Conservation (phyloP, 2,113 vertebrate species). For the Bagarius yarrelli region DNA sequence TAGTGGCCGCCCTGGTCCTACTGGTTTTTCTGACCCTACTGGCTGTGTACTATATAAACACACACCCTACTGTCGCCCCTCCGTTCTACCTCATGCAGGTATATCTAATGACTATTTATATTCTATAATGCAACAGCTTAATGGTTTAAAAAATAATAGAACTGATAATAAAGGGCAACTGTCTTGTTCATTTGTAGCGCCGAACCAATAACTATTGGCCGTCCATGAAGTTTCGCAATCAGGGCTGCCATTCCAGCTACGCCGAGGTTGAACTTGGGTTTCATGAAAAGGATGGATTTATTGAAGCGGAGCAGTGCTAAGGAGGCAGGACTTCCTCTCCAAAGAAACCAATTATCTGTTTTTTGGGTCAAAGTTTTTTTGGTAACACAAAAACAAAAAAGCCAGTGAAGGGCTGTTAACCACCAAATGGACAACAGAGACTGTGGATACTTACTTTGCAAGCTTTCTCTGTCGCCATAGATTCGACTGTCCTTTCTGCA, state of each 20-base stretch:
- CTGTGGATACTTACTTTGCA: conserved; percentile 32
- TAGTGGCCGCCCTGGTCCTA: conserved; percentile 79
- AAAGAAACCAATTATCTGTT: conserved; percentile 20
- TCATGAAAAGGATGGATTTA: conserved; percentile 90
- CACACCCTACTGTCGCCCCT: conserved; percentile 80
- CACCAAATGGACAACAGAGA: conserved; percentile 24
- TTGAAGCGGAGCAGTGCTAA: conserved; percentile 92
- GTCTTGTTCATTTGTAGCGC: conserved; percentile 67
- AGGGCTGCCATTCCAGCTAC: conserved; percentile 76
- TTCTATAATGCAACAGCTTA: neutral
- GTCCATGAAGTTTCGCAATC: conserved; percentile 90
- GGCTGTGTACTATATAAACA: conserved; percentile 85
- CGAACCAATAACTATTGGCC: conserved; percentile 87
- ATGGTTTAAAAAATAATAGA: neutral
- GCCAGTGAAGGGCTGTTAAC: conserved; percentile 8
- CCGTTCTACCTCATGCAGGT: conserved; percentile 93
- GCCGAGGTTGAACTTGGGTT: conserved; percentile 83
- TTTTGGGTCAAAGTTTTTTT: conserved; percentile 9
- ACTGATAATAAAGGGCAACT: neutral
- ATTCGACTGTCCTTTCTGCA: conserved; percentile 46
- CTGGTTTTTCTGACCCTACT: conserved; percentile 78
- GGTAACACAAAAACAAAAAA: conserved; percentile 17
- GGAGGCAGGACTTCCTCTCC: conserved; percentile 43
- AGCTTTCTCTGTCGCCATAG: conserved; percentile 35
- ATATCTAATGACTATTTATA: conserved; percentile 19